phyloP scores from a whole-genome alignment of 2,888 invertebrate species.

The Torymus aiolomorphi region DNA sequence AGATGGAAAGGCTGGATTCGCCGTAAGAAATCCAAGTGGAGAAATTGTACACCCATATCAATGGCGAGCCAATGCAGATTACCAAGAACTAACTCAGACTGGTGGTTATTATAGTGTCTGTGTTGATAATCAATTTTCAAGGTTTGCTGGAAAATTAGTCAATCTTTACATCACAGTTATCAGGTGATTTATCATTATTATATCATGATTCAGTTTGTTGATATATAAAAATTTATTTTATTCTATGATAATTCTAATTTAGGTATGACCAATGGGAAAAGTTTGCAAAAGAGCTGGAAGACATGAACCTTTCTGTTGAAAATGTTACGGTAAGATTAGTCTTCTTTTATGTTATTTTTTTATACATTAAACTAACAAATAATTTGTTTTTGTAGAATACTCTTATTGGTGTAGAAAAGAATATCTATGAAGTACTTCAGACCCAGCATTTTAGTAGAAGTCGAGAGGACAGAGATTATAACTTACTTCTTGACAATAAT shows the following conservation, averaged over 20 bases:
- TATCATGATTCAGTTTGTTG: too few species aligned
- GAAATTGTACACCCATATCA: constrained; percentile 92
- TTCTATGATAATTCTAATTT: constrained; percentile 44
- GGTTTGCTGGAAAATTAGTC: constrained; percentile 92
- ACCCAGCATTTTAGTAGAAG: constrained; percentile 89
- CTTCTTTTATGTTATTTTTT: constrained; percentile 8
- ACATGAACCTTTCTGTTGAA: constrained; percentile 89
- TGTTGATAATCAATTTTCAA: constrained; percentile 94
- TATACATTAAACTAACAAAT: constrained; percentile 4
- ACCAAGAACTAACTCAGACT: constrained; percentile 87
- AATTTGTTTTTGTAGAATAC: constrained; percentile 79
- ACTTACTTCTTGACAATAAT: constrained; percentile 88
- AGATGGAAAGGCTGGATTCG: constrained; percentile 95
- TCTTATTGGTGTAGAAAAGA: constrained; percentile 87
- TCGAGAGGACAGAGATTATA: constrained; percentile 88
- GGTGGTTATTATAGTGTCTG: constrained; percentile 94
- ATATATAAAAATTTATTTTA: too few species aligned
- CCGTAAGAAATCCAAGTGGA: constrained; percentile 90
- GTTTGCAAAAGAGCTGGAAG: constrained; percentile 92
- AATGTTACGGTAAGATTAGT: constrained; percentile 88
- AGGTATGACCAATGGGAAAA: constrained; percentile 95
- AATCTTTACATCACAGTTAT: constrained; percentile 94
- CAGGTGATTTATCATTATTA: constrained; percentile 72
- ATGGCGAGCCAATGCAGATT: constrained; percentile 92
- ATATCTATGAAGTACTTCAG: constrained; percentile 90